Conservation (phyloP, 2,113 vertebrate genomes). For the Zosterops pallidus region DNA sequence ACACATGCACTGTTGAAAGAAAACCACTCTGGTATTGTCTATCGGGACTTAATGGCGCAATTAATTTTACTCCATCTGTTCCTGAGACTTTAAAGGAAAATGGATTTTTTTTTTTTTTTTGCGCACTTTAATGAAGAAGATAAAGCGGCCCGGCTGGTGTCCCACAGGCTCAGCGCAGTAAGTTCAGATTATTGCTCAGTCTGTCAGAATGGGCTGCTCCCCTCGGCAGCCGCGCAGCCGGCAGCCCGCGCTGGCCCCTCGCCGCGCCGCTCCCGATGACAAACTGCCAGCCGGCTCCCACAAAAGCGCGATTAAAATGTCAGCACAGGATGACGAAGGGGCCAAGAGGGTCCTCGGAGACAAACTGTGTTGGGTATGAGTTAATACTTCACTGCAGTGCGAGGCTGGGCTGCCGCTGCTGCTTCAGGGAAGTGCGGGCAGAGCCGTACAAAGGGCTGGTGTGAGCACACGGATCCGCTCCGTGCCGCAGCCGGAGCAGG, state of each 20-base stretch:
- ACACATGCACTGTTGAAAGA: conserved; percentile 90
- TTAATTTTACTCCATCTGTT: conserved; percentile 98
- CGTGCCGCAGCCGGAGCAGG: not conserved
- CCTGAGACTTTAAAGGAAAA: conserved; percentile 96
- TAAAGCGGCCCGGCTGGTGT: conserved; percentile 88
- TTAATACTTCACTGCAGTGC: conserved; percentile 82
- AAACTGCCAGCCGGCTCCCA: conserved; percentile 87
- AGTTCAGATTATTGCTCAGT: conserved; percentile 89
- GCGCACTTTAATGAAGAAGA: conserved; percentile 98
- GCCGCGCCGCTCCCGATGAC: conserved; percentile 85
- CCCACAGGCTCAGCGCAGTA: conserved; percentile 87
- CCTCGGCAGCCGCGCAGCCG: conserved; percentile 75
- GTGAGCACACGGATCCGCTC: not conserved
- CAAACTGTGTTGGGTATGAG: conserved; percentile 84
- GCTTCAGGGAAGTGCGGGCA: not conserved
- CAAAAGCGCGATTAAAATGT: conserved; percentile 87
- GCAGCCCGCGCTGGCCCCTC: conserved; percentile 84
- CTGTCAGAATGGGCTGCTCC: conserved; percentile 88
- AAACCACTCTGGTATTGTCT: conserved; percentile 93
- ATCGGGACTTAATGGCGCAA: conserved; percentile 94
- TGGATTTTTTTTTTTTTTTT: conserved; percentile 83
- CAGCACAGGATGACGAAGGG: conserved; percentile 86
- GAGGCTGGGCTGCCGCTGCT: conserved; percentile 67
- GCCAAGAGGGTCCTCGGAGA: conserved; percentile 83
- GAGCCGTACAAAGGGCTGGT: conserved; percentile 33